These are phyloP conservation scores for Apoda limacodes DNA, from an alignment of 2,888 invertebrate species.

Conservation along the genomic window DNA sequence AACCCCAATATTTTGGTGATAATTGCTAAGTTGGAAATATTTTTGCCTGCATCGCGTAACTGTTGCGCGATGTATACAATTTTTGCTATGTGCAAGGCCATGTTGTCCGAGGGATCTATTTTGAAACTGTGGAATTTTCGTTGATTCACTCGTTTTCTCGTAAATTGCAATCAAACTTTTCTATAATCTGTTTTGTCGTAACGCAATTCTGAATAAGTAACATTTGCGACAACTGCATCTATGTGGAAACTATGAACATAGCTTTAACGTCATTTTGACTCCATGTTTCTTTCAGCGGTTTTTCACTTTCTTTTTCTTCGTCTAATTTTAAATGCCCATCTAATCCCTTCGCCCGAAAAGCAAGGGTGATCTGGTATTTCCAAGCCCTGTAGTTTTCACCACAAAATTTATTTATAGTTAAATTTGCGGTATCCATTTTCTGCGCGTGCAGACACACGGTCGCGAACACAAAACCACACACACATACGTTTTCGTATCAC, in stretches of 20 bases:
- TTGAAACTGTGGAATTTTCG: constrained; percentile 8
- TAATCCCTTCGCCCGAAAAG: constrained; percentile 8
- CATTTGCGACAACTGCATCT: constrained; percentile 6
- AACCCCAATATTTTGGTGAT: constrained; percentile 9
- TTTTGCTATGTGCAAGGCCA: constrained; percentile 5
- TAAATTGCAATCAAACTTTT: constrained; percentile 9
- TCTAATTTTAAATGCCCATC: not conserved
- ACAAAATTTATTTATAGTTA: too few relatives aligned
- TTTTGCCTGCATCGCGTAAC: constrained; percentile 7
- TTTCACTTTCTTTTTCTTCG: not conserved
- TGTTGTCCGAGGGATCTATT: constrained; percentile 1
- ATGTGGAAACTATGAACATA: constrained; percentile 8
- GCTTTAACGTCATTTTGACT: constrained; percentile 6
- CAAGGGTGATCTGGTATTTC: constrained; percentile 9
- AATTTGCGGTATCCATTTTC: too few relatives aligned
- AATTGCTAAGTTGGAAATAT: constrained; percentile 2
- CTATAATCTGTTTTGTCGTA: constrained; percentile 3
- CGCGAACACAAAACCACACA: too few relatives aligned
- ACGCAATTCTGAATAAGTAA: constrained; percentile 5
- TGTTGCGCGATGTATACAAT: constrained; percentile 8
- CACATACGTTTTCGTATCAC: too few relatives aligned
- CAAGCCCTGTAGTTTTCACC: constrained; percentile 7
- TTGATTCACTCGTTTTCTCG: constrained; percentile 9
- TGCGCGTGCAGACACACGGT: too few relatives aligned
- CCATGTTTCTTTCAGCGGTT: not conserved